A percentile compares a stretch with the other conserved stretches of the same genome.
Conservation (phyloP, 2,797 vertebrate genomes). For the Gymnoscopelus braueri region DNA sequence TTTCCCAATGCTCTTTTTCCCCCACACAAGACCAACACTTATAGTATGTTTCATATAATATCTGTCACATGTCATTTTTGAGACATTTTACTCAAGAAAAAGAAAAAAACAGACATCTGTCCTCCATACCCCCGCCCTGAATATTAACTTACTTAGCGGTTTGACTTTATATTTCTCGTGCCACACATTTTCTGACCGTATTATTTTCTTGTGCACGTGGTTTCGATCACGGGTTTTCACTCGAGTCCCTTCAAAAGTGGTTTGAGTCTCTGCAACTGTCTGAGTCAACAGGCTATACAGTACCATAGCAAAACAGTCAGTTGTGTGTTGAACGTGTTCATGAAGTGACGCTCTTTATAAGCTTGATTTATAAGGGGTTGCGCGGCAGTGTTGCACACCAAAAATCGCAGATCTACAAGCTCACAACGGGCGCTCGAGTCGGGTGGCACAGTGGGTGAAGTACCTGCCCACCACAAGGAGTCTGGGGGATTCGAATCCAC, state of each 20-base stretch:
- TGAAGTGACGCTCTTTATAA: conserved; percentile 12
- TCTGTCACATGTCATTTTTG: background rate
- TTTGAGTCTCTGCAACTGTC: background rate
- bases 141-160: conserved; percentile 11
- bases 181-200: background rate
- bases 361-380: background rate
- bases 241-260: background rate
- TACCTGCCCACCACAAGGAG: too few relatives aligned
- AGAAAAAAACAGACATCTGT: too few relatives aligned
- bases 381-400: too few relatives aligned
- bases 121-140: background rate
- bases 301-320: background rate
- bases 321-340: background rate
- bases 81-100: background rate
- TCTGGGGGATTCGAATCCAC: too few relatives aligned
- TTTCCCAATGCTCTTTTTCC: too few relatives aligned
- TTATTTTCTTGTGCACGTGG: conserved; percentile 10
- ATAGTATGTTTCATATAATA: too few relatives aligned
- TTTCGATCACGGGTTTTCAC: background rate
- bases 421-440: too few relatives aligned
- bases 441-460: too few relatives aligned
- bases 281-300: background rate
- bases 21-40: too few relatives aligned
- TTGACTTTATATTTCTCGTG: background rate
- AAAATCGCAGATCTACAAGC: too few relatives aligned